These are phyloP conservation scores for Bolborhynchus lineola DNA, from an alignment of 2,113 vertebrate species.

Conservation along the genomic window DNA sequence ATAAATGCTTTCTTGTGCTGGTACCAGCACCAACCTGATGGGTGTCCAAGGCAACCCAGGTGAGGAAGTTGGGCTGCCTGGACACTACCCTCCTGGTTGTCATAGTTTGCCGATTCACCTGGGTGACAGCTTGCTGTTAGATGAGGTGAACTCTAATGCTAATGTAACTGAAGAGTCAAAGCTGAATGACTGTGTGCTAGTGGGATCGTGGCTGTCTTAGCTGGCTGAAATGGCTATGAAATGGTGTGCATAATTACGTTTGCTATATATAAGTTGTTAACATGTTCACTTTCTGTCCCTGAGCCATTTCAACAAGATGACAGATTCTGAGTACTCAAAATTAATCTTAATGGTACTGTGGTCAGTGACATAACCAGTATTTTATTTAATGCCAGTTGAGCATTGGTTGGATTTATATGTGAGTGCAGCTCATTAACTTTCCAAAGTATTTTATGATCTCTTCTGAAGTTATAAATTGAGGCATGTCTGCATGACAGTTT, in stretches of 20 bases:
- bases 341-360: slow-evolving; percentile 38
- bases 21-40: neutral
- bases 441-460: slow-evolving; percentile 36
- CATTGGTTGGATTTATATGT: slow-evolving; percentile 41
- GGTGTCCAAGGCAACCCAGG: neutral
- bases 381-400: slow-evolving; percentile 36
- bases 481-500: neutral
- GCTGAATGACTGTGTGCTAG: neutral
- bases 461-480: slow-evolving; percentile 19
- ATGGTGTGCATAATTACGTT: neutral
- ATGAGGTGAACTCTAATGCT: neutral
- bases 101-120: neutral
- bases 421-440: slow-evolving; percentile 58
- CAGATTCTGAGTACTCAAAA: slow-evolving; percentile 31
- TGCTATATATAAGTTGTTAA: slow-evolving; percentile 32
- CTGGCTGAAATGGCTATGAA: neutral
- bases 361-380: slow-evolving; percentile 35
- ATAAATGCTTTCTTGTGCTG: neutral
- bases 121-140: neutral
- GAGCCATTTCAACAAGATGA: slow-evolving; percentile 23
- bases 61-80: neutral
- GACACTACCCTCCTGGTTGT: neutral
- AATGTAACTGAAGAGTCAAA: neutral
- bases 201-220: neutral
- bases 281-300: slow-evolving; percentile 18